Percentiles rank a stretch among this genome's conserved stretches.
Evolutionary conservation across 1,140 invertebrate species (phyloP).

Genomic region (Pristionchus pacificus): DNA sequence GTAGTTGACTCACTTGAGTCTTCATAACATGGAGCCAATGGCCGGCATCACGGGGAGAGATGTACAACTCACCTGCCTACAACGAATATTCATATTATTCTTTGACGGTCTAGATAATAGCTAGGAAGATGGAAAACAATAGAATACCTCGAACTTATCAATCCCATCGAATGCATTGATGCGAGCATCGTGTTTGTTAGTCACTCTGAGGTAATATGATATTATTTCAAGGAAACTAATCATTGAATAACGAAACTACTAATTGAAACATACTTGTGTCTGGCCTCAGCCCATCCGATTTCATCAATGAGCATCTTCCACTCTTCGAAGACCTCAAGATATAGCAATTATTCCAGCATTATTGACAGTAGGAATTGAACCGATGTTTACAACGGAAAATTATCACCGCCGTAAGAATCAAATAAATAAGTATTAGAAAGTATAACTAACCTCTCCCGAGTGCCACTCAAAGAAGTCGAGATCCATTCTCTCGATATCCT

Average conservation of each 20-base stretch:
- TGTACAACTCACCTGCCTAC: constrained; percentile 44
- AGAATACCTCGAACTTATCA: constrained; percentile 38
- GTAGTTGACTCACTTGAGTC: constrained; percentile 31
- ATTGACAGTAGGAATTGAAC: too few relatives aligned
- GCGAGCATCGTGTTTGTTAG: constrained; percentile 35
- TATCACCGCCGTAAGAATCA: too few relatives aligned
- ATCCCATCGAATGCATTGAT: constrained; percentile 33
- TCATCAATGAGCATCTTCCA: constrained; percentile 35
- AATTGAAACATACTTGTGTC: constrained; percentile 28
- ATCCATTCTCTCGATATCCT: constrained; percentile 54
- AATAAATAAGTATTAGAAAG: background rate
- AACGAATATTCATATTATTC: too few relatives aligned
- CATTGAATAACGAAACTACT: constrained; percentile 5
- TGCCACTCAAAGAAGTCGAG: constrained; percentile 57
- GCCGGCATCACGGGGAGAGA: constrained; percentile 40
- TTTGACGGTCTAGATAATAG: too few relatives aligned
- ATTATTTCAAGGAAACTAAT: background rate
- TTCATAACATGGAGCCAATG: constrained; percentile 51
- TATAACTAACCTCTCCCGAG: constrained; percentile 35
- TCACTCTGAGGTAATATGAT: constrained; percentile 23
- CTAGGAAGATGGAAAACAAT: background rate
- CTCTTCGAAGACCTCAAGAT: constrained; percentile 43
- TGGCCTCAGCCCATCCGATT: constrained; percentile 31
- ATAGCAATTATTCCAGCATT: too few relatives aligned
- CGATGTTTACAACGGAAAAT: too few relatives aligned